Conservation (phyloP, 2,888 invertebrate genomes). For the Agrotis ipsilon region DNA sequence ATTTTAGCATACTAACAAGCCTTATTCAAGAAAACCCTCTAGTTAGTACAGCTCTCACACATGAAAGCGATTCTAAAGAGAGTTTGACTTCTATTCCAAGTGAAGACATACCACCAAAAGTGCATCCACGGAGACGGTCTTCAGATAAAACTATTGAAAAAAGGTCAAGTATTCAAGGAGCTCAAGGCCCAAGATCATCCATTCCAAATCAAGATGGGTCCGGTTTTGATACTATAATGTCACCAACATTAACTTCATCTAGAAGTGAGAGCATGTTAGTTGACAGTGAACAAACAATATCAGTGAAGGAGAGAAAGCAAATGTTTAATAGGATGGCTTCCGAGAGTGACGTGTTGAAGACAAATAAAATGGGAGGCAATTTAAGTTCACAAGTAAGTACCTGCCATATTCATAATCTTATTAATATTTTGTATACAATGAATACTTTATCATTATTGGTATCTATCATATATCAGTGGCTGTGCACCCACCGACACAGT, state of each 20-base stretch:
- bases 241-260: slow-evolving; percentile 77
- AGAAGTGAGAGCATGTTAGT: slow-evolving; percentile 84
- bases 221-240: slow-evolving; percentile 69
- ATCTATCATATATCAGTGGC: too few relatives aligned
- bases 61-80: slow-evolving; percentile 74
- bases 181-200: slow-evolving; percentile 69
- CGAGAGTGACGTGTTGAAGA: slow-evolving; percentile 93
- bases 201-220: slow-evolving; percentile 74
- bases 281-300: slow-evolving; percentile 93
- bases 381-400: slow-evolving; percentile 92
- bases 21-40: slow-evolving; percentile 76
- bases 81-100: slow-evolving; percentile 66
- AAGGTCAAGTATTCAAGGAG: slow-evolving; percentile 68
- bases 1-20: slow-evolving; percentile 80
- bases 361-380: slow-evolving; percentile 78
- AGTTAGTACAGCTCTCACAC: slow-evolving; percentile 52
- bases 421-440: background rate
- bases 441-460: slow-evolving; percentile 1
- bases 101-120: slow-evolving; percentile 81
- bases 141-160: slow-evolving; percentile 80
- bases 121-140: slow-evolving; percentile 81
- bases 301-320: slow-evolving; percentile 97
- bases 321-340: slow-evolving; percentile 98
- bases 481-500: too few relatives aligned
- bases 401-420: background rate